phyloP scores from a whole-genome alignment of 2,888 invertebrate genomes.

The Blera fallax region DNA sequence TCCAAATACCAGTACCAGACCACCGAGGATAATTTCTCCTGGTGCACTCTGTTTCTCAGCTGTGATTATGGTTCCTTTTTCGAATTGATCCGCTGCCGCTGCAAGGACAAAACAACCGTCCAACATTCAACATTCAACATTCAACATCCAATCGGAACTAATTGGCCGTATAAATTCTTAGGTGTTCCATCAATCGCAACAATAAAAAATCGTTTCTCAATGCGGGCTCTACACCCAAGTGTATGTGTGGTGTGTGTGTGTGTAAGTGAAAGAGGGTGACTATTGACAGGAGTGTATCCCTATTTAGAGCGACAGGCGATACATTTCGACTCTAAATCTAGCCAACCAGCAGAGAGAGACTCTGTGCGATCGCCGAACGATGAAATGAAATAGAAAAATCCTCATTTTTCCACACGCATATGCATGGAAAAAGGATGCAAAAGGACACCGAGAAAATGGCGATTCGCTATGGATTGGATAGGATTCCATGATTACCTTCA shows the following conservation, averaged over 20 bases:
- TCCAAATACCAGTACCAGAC: conserved; percentile 62
- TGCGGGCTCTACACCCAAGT: conserved; percentile 22
- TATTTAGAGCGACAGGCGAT: conserved; percentile 61
- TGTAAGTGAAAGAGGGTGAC: conserved; percentile 16
- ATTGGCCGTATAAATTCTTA: conserved; percentile 71
- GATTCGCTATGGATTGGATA: conserved; percentile 72
- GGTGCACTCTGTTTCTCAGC: conserved; percentile 39
- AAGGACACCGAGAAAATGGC: conserved; percentile 75
- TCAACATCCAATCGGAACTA: conserved; percentile 70
- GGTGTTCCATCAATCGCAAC: conserved; percentile 70
- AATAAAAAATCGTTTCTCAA: conserved; percentile 63
- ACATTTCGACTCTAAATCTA: conserved; percentile 20
- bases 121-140: conserved; percentile 37
- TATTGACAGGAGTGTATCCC: conserved; percentile 60
- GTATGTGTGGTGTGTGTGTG: neutral
- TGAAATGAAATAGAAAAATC: conserved; percentile 55
- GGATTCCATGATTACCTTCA: conserved; percentile 67
- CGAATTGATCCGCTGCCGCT: conserved; percentile 42
- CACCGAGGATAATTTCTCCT: conserved; percentile 68
- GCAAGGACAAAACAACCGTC: conserved; percentile 46
- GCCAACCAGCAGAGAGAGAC: conserved; percentile 23
- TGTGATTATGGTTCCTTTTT: conserved; percentile 45
- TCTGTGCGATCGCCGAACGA: conserved; percentile 10
- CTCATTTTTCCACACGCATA: conserved; percentile 40
- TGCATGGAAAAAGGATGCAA: conserved; percentile 49